phyloP scores from a whole-genome alignment of 2,113 vertebrate genomes.

The Paradoxurus hermaphroditus region DNA sequence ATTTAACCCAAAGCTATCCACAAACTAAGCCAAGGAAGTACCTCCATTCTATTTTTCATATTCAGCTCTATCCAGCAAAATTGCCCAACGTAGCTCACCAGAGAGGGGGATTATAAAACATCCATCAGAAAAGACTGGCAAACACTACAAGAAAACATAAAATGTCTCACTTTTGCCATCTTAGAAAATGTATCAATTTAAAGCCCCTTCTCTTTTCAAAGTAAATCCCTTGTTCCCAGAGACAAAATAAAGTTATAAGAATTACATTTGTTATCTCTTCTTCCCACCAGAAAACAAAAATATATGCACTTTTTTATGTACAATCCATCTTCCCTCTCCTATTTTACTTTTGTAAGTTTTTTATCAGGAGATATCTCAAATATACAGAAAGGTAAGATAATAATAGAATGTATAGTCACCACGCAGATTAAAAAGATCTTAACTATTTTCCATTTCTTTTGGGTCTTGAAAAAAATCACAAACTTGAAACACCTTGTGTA shows the following conservation, averaged over 20 bases:
- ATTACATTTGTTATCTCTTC: neutral
- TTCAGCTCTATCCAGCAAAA: neutral
- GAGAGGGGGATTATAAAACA: neutral
- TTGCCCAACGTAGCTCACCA: neutral
- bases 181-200: neutral
- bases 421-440: neutral
- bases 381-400: neutral
- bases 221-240: neutral
- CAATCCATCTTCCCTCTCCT: neutral
- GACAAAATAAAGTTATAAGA: neutral
- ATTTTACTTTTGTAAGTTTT: neutral
- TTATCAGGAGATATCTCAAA: neutral
- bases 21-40: neutral
- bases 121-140: neutral
- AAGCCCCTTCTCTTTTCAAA: neutral
- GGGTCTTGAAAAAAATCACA: neutral
- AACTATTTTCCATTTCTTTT: neutral
- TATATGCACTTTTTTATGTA: neutral
- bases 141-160: neutral
- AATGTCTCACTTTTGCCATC: neutral
- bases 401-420: neutral
- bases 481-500: neutral
- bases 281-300: neutral
- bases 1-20: neutral
- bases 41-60: neutral